A percentile compares a stretch with the other conserved stretches of the same genome.
These are phyloP conservation scores for Agapornis roseicollis DNA, from an alignment of 2,113 vertebrate species.

Conservation along the genomic window DNA sequence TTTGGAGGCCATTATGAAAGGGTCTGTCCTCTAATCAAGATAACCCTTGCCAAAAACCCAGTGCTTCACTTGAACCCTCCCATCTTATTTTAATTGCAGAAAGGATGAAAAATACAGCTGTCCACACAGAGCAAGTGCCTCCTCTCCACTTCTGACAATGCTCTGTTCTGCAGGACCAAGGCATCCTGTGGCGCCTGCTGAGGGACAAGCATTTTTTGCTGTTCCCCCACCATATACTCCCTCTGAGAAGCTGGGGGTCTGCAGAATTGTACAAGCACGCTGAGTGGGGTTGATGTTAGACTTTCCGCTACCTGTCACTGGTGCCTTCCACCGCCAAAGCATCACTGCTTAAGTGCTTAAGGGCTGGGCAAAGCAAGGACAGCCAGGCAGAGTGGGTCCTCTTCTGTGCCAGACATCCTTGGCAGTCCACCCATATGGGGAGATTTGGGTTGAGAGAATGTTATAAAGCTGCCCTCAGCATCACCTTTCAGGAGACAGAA, in stretches of 20 bases:
- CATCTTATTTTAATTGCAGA: conserved; percentile 2
- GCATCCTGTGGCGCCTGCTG: background rate
- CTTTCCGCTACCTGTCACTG: background rate
- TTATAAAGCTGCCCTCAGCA: background rate
- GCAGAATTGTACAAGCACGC: background rate
- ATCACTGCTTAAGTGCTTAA: background rate
- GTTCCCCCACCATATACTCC: background rate
- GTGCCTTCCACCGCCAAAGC: background rate
- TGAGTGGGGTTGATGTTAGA: background rate
- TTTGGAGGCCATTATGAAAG: conserved; percentile 23
- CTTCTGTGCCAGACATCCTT: background rate
- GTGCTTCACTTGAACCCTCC: background rate
- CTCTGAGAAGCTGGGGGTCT: background rate
- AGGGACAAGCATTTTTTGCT: background rate
- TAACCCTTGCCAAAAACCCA: background rate
- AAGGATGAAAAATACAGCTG: background rate
- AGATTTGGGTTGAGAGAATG: background rate
- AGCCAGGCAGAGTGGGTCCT: background rate
- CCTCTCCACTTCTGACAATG: background rate
- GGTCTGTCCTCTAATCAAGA: conserved; percentile 18
- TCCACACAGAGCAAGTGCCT: background rate
- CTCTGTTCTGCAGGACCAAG: background rate
- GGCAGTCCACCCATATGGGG: background rate
- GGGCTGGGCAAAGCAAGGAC: background rate
- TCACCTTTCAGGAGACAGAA: background rate